Conservation (phyloP, 1,140 invertebrate species). For the Gyrodactylus bullatarudis region DNA sequence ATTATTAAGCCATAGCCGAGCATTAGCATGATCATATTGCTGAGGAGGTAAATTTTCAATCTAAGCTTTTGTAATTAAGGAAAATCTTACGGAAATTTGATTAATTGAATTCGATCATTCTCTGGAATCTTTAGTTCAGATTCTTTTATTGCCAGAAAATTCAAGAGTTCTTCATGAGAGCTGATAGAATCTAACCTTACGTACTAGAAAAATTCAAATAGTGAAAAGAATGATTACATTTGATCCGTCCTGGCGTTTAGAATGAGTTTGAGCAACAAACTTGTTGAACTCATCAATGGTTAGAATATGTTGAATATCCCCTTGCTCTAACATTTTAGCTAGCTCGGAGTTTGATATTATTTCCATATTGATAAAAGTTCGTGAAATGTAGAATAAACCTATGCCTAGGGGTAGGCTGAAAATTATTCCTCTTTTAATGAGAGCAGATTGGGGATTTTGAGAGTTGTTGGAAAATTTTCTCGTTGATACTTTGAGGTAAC, state of each 20-base stretch:
- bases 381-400: neutral
- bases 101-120: neutral
- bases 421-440: neutral
- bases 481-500: too few relatives aligned
- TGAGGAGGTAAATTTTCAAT: neutral
- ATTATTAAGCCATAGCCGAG: neutral
- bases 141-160: neutral
- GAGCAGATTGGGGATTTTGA: too few relatives aligned
- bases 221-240: neutral
- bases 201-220: neutral
- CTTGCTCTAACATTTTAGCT: neutral
- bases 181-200: neutral
- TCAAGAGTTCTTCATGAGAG: neutral
- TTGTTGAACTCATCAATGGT: neutral
- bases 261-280: neutral
- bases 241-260: neutral
- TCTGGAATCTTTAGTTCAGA: neutral
- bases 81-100: neutral
- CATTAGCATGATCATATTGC: neutral
- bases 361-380: neutral
- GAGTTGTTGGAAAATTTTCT: too few relatives aligned
- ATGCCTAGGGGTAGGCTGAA: neutral
- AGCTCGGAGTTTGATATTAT: neutral
- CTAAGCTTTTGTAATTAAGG: too few relatives aligned
- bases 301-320: neutral